A percentile compares a stretch with the other conserved stretches of the same genome.
Evolutionary conservation across 2,888 invertebrate genomes (phyloP).

Genomic region (Capitulum mitella): DNA sequence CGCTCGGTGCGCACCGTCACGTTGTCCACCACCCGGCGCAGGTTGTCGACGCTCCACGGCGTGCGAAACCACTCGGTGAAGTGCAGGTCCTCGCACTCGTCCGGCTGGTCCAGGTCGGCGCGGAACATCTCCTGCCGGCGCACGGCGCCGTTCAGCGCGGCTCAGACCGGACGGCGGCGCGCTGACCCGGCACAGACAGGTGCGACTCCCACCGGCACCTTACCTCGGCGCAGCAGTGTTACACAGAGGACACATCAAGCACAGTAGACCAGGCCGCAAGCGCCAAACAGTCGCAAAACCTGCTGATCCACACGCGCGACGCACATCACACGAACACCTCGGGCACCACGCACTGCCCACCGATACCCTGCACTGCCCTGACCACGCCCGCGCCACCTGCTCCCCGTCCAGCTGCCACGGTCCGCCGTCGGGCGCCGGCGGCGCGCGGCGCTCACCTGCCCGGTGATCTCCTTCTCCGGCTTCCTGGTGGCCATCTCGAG

Average conservation of each 20-base stretch:
- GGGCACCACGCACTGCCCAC: too few species aligned
- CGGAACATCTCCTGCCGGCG: not conserved
- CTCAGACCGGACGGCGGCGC: not conserved
- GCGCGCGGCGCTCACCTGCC: slow-evolving; percentile 29
- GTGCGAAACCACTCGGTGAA: slow-evolving; percentile 61
- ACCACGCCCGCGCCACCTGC: not conserved
- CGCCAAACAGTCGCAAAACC: too few species aligned
- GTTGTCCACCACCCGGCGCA: slow-evolving; percentile 57
- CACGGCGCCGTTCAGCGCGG: not conserved
- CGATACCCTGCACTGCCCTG: too few species aligned
- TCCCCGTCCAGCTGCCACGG: too few species aligned
- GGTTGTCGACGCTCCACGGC: slow-evolving; percentile 66
- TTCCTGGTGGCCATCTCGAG: slow-evolving; percentile 69
- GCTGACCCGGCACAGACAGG: too few species aligned
- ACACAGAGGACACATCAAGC: too few species aligned
- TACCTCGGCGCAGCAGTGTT: too few species aligned
- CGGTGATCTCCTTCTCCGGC: slow-evolving; percentile 30
- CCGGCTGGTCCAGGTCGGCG: slow-evolving; percentile 15
- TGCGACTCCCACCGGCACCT: too few species aligned
- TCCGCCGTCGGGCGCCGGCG: too few species aligned
- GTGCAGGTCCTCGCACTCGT: slow-evolving; percentile 49
- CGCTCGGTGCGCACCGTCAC: slow-evolving; percentile 52
- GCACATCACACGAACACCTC: too few species aligned
- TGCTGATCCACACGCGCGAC: too few species aligned
- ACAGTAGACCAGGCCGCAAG: too few species aligned